Base-by-base conservation (phyloP, 2,113 vertebrate genomes). In the Atrichornis clamosus region DNA sequence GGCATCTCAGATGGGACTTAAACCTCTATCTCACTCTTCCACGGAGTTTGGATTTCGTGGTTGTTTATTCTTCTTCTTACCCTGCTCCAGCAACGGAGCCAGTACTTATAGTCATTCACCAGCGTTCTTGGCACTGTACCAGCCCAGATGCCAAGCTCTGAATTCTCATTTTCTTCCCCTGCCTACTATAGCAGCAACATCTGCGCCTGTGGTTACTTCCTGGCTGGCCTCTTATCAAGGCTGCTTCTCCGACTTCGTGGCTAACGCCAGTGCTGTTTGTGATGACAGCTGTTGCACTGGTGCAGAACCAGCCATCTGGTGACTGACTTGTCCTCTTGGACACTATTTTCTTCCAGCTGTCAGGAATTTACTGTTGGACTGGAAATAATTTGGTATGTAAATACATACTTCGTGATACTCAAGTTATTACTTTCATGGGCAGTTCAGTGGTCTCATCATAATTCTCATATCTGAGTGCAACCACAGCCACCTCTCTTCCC, bases 331-430 rank as follows among this genome's bases (percentile, higher is more conserved):
- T 94, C 92, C 93, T 93, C 58, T 92, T 96, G 95, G 94, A 93
- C 90, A 75, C 49, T 69, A 2, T 87, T 89, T 95, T 77, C 77
- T 87, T 92, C 85, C 90, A 95, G 94, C 91, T 96, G 91, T 88
- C 87, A 93, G 76, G 76, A 90, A 90, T 96, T 96, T 94, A 89
- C 39, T 90, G 32, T 35, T 82, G 72, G 56, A 81, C 84, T 83
- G 63, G 84, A 94, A 95, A 95, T 97, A 94, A 89, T 94, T 93
- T 70, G 56, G 72, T 93, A 93, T 94, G 96, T 94, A 97, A 97
- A 97, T 91, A 95, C 53, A 64, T 92, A 93, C 77, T 93, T 89
- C 64, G 7, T 70, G 49, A 83, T 91, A 85, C 52, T 41, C 68
- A 55, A 87, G 49, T 82, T 95, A 70, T 88, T 90, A 77, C 56